Conservation (phyloP, 2,797 vertebrate genomes). For the Lemur catta region DNA sequence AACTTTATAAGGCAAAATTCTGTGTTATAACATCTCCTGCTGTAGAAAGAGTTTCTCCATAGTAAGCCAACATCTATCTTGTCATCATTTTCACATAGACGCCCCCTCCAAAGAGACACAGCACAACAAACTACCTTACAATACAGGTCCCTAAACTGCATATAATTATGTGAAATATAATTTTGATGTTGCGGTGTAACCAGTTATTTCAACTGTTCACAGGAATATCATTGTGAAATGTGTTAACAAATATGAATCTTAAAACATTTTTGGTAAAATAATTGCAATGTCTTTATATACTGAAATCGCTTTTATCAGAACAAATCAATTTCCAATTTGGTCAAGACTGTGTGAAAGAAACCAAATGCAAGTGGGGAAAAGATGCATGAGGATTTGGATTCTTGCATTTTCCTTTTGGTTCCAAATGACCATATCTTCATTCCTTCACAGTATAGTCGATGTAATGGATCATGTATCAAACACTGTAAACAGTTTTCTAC, state of each 20-base stretch:
- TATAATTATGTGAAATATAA: neutral
- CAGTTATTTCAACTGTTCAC: constrained; percentile 38
- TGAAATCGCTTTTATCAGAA: constrained; percentile 28
- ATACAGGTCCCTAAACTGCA: neutral
- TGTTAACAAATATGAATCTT: neutral
- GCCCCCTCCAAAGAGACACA: neutral
- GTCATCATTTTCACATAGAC: neutral
- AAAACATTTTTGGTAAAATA: neutral
- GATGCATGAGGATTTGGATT: neutral
- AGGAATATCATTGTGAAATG: neutral
- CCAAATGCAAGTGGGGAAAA: neutral
- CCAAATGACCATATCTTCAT: constrained; percentile 12
- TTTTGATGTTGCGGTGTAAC: neutral
- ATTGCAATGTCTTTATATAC: neutral
- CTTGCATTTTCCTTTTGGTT: constrained; percentile 26
- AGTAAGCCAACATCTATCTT: neutral
- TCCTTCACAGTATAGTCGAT: constrained; percentile 39
- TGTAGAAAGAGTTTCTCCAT: neutral
- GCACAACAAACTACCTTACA: neutral
- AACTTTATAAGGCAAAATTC: neutral
- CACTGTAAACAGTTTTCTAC: constrained; percentile 66
- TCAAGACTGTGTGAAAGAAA: constrained; percentile 25
- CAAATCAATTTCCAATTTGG: constrained; percentile 52
- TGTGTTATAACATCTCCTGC: neutral
- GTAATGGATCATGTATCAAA: constrained; percentile 41